These are phyloP conservation scores for Perdita meconis DNA, from an alignment of 2,888 invertebrate species.

Conservation along the genomic window DNA sequence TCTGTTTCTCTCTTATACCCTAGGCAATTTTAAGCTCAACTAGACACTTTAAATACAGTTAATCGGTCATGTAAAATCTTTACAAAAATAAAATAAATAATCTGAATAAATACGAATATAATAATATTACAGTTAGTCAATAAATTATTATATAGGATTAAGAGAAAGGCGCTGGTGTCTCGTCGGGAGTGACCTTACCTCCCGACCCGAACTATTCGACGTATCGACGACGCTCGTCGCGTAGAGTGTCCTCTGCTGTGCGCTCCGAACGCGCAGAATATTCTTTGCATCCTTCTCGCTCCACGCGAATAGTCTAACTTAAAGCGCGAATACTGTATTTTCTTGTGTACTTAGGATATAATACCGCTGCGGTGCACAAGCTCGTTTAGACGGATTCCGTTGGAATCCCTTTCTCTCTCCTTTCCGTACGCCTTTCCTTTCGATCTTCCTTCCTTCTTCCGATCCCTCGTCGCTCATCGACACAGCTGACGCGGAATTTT, in stretches of 20 bases:
- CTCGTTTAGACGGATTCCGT: slow-evolving; percentile 56
- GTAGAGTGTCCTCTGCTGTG: too few relatives aligned
- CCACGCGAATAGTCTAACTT: slow-evolving; percentile 53
- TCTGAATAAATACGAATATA: slow-evolving; percentile 83
- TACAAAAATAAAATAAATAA: slow-evolving; percentile 84
- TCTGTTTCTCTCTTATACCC: slow-evolving; percentile 58
- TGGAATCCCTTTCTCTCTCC: slow-evolving; percentile 36
- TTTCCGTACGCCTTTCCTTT: background rate
- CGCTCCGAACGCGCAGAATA: slow-evolving; percentile 14
- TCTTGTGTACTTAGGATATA: slow-evolving; percentile 64
- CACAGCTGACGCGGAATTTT: slow-evolving; percentile 6
- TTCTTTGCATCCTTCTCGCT: slow-evolving; percentile 24
- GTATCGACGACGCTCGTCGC: slow-evolving; percentile 4
- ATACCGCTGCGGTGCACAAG: slow-evolving; percentile 62
- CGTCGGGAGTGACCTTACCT: slow-evolving; percentile 20
- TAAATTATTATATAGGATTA: slow-evolving; percentile 81
- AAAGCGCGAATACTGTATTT: slow-evolving; percentile 66
- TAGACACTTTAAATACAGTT: slow-evolving; percentile 70
- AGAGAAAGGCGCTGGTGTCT: slow-evolving; percentile 38
- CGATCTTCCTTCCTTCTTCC: background rate
- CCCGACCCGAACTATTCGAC: too few relatives aligned
- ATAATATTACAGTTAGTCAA: slow-evolving; percentile 80
- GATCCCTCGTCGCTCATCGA: background rate
- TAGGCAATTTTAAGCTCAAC: slow-evolving; percentile 72
- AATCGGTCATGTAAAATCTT: slow-evolving; percentile 80